These are phyloP conservation scores for Balearica regulorum DNA, from an alignment of 2,797 vertebrate genomes.

Conservation along the genomic window DNA sequence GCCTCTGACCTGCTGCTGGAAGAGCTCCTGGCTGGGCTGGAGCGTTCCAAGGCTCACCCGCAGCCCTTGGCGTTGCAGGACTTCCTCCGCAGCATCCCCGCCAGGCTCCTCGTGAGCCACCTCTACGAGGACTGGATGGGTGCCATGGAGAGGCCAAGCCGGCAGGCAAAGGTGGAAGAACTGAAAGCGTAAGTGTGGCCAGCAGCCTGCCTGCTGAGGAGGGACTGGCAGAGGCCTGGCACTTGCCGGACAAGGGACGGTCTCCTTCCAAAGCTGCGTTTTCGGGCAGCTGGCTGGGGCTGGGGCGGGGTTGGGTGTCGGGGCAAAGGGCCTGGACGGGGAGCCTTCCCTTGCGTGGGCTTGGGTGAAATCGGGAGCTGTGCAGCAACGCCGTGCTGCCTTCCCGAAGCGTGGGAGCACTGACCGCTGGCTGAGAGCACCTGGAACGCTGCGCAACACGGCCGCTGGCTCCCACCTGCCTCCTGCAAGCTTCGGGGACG, in stretches of 20 bases:
- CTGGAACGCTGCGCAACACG: too few relatives aligned
- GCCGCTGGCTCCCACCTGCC: not conserved
- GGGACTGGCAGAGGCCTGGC: too few relatives aligned
- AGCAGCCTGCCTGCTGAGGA: not conserved
- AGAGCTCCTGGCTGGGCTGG: not conserved
- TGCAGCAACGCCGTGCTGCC: too few relatives aligned
- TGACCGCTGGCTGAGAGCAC: not conserved
- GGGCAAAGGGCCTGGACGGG: too few relatives aligned
- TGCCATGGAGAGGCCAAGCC: too few relatives aligned
- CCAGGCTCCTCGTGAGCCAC: not conserved
- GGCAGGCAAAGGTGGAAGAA: not conserved
- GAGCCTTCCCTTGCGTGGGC: too few relatives aligned
- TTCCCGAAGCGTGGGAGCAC: not conserved
- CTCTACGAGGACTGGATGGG: not conserved
- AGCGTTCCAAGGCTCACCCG: not conserved
- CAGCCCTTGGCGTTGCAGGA: not conserved
- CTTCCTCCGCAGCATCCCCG: not conserved
- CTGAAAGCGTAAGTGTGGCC: not conserved
- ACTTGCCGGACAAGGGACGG: too few relatives aligned
- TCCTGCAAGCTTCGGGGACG: accelerated
- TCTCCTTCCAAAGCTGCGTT: too few relatives aligned
- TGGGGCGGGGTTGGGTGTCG: too few relatives aligned
- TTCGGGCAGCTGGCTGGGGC: too few relatives aligned
- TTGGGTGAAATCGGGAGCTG: too few relatives aligned
- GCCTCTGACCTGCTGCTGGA: not conserved